Conservation (phyloP, 2,888 invertebrate species). For the Druceiella hillmani region DNA sequence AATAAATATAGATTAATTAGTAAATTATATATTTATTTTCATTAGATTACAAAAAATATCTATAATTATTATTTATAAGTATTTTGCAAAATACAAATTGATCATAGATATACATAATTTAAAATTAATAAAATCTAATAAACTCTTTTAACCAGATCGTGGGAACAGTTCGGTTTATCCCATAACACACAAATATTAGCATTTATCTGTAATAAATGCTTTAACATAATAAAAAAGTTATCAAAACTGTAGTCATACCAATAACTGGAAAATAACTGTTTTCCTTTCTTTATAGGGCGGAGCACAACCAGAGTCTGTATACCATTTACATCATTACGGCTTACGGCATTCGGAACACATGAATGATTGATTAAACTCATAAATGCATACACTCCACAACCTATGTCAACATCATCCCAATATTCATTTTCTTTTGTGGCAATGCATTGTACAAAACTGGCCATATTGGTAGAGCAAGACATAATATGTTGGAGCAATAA, state of each 20-base stretch:
- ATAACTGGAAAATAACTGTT: conserved; percentile 76
- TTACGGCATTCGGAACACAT: conserved; percentile 76
- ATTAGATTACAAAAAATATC: conserved; percentile 3
- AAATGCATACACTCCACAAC: conserved; percentile 71
- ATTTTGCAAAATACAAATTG: no score
- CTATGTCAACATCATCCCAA: conserved; percentile 38
- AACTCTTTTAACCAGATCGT: no score
- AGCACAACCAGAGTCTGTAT: conserved; percentile 48
- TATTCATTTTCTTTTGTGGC: conserved; percentile 37
- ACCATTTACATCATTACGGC: conserved; percentile 49
- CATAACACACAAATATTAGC: no score
- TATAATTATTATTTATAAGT: no score
- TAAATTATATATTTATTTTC: not conserved
- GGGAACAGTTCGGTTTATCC: no score
- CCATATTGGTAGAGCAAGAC: conserved; percentile 81
- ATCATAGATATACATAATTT: no score
- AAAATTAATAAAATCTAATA: no score
- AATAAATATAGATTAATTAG: conserved; percentile 7
- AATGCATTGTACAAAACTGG: conserved; percentile 61
- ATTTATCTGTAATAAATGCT: no score
- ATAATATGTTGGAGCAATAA: conserved; percentile 70
- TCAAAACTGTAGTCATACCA: no score
- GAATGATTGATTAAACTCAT: conserved; percentile 82
- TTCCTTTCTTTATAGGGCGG: conserved; percentile 63
- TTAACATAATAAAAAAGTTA: no score